Base-by-base conservation (phyloP, 2,888 invertebrate species). In the Morpho achilles region DNA sequence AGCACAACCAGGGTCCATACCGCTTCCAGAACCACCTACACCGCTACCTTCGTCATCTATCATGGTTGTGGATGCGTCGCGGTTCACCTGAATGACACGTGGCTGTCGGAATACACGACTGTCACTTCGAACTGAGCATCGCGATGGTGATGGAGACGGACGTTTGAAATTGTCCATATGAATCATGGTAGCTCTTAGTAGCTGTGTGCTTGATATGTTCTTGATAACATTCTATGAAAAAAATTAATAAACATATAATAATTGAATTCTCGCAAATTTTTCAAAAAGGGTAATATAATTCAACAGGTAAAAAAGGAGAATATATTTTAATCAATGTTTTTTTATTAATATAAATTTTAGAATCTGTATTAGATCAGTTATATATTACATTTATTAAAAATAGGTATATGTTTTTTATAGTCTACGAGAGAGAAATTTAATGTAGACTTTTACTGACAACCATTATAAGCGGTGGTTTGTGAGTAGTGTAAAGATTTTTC, bases 51-150 rank as follows among this genome's bases (percentile, higher is more conserved):
- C 83, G 43, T 79, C 84, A 47, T 88, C 91, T 71, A 90, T 84
- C 91, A 91, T 91, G 44, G 91, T 91, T 62, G 32, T 32, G 32
- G 90, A 77, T 8, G 87, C 91, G 70, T 91, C 91, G 39, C 91
- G 83, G 70, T 91, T 91, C 59, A 91, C 91, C 52, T 84, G 85
- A 65, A 91, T 91, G 60, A 91, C 87, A 45, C 90, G 85, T 42
- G 91, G 91, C 67, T 88, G 88, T 51, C 91, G 83, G 59, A 82
- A 80, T 55, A 82, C 80, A 47, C 86, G 78, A 63, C 86, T 87
- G 66, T 89, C 88, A 57, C 87, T 90, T 41, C 90, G 82, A 61
- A 89, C 83, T 23, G 89, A 87, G 64, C 84, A 87, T 51, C 90
- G 81, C 8, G 89, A 87, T 9, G 91, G 88, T 39, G 90, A 91